Evolutionary conservation across 2,888 invertebrate species (phyloP), one percentile per base, ranked within the genome.

Genomic region (Eustalomyia histrio): DNA sequence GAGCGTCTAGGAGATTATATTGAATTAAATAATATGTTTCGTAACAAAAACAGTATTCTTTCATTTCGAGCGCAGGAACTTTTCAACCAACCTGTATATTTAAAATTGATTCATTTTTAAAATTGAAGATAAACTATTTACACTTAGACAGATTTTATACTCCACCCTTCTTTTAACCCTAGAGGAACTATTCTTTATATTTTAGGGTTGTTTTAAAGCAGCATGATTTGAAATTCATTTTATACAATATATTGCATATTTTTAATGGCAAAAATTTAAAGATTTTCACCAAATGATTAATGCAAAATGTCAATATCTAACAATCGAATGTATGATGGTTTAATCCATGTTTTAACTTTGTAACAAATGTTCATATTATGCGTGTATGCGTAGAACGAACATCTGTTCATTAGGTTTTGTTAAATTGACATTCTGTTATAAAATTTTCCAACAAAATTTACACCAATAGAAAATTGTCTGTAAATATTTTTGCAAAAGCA

Each of bases 301-400:
- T 63, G 21, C 55, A 43, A 68, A 47, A 55, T 75, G 60, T 53
- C 43, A 74, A 52, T 24, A 43, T 58, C 29, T 0, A 61, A 52
- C 39, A 47, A 47, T 47, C 6, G n/a, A 2, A 47, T 50, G 39
- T 60, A 39, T 39, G 39, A 64, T 60, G 39, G 53, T 58, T 65
- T 43, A 29, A 65, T 72, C 29, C 21, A 1, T 21, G n/a, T n/a
- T 55, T 29, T 1, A 55, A 7, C 12, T 12, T n/a, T 8, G 29
- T 67, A 53, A 63, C 61, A 68, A 63, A 68, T 55, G 43, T 43
- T 55, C 18, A 17, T n/a, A 52, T 55, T 63, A 64, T 43, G 53
- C 7, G 35, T 61, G 50, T 61, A 39, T 63, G 50, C 69, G 57
- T 39, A 4, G 17, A 17, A 71, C 69, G 17, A 17, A 71, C 69